Percentiles rank a stretch among this genome's conserved stretches.
Conservation (phyloP, 2,797 vertebrate species). For the Apodemus agrarius region DNA sequence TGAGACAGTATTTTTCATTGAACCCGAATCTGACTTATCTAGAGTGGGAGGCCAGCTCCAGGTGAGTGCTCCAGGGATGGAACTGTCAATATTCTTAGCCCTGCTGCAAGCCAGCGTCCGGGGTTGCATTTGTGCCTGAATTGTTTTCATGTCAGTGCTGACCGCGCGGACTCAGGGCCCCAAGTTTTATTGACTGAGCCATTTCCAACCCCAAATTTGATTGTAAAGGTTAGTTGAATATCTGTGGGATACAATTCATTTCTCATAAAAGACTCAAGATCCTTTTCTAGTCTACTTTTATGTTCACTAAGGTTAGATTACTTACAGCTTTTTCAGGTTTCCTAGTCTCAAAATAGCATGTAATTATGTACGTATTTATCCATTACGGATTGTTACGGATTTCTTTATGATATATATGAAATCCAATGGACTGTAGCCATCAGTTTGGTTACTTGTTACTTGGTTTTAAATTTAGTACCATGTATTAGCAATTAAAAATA, state of each 20-base stretch:
- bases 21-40: neutral
- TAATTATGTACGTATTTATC: neutral
- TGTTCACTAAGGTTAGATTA: conserved; percentile 35
- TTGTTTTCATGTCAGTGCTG: neutral
- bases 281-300: neutral
- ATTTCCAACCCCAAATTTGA: neutral
- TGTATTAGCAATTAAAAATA: conserved; percentile 78
- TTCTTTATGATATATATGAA: conserved; percentile 21
- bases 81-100: neutral
- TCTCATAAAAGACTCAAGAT: neutral
- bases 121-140: neutral
- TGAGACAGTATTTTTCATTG: neutral
- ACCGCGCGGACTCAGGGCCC: too few relatives aligned
- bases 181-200: neutral
- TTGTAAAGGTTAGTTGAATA: neutral
- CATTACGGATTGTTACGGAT: neutral
- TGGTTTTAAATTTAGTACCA: conserved; percentile 49
- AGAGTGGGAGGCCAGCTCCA: neutral
- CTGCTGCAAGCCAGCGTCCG: neutral
- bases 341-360: neutral
- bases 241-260: neutral
- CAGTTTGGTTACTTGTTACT: conserved; percentile 21
- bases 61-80: neutral
- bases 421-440: neutral
- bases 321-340: conserved; percentile 27